Evolutionary conservation across 2,888 invertebrate species (phyloP), one percentile per base, ranked within the genome.

Genomic region (Drosophila peninsularis): DNA sequence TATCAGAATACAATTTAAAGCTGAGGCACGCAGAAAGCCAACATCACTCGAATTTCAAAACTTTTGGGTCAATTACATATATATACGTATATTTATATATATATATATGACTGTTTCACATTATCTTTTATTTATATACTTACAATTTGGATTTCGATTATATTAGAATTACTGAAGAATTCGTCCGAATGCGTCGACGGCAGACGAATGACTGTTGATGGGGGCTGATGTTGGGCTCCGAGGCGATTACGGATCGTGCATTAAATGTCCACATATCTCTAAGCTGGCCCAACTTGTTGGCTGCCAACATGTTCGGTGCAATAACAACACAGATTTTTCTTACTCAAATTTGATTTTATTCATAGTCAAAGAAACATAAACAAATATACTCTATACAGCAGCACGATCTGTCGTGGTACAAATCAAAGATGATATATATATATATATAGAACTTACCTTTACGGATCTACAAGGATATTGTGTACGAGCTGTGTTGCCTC

Each of bases 281-380:
- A 56, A 70, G 55, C 65, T 57, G 58, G 52, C 27, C 39, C 21
- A 50, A 80, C 82, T 49, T 80, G 82, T 80, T 75, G 57, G 64
- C 57, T 56, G 50, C 52, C 66, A 82, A 78, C 82, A 85, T 78
- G 82, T 85, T 82, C 53, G 85, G 17, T 55, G n/a, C 47, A 75
- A 71, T 71, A 45, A 67, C 44, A 80, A 81, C 57, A 71, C 61
- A 53, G 53, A 42, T 66, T 57, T 71, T 49, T 58, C 52, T 34
- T 14, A 0, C 24, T 45, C 19, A 36, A 41, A 30, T 36, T 30
- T 7, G n/a, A n/a, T 47, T 69, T 68, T 71, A 71, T 71, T 71
- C 36, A 47, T 17, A 37, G 10, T 19, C 17, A 13, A 32, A 21
- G 21, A 21, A 39, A 34, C 0, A 19, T 56, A 44, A 11, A 50